Conservation (phyloP, 2,888 invertebrate genomes). For the Agriopis marginaria region DNA sequence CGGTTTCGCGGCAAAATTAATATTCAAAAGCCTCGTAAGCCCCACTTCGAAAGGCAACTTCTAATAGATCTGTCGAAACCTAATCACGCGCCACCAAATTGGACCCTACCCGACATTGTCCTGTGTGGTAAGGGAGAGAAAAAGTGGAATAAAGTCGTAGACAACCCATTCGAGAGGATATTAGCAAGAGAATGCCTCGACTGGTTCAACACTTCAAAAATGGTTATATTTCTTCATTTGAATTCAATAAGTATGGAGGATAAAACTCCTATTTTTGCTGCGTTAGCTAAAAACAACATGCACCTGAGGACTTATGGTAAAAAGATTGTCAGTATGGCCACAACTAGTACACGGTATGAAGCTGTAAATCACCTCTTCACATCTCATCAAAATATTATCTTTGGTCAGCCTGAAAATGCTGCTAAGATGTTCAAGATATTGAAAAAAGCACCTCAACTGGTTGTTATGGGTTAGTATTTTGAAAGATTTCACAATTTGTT, state of each 20-base stretch:
- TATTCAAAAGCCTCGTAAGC: constrained; percentile 90
- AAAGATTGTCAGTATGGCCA: constrained; percentile 88
- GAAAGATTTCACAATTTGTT: neutral
- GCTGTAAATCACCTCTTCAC: constrained; percentile 88
- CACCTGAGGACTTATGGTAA: constrained; percentile 88
- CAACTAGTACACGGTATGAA: constrained; percentile 89
- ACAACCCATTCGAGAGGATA: constrained; percentile 91
- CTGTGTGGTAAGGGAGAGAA: constrained; percentile 81
- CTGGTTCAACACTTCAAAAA: constrained; percentile 90
- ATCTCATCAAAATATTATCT: constrained; percentile 89
- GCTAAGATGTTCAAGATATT: constrained; percentile 87
- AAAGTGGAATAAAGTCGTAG: constrained; percentile 62
- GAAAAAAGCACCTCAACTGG: constrained; percentile 90
- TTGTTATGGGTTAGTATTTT: constrained; percentile 88
- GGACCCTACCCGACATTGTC: constrained; percentile 74
- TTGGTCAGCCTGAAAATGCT: constrained; percentile 89
- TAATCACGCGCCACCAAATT: constrained; percentile 79
- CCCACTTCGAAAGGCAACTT: constrained; percentile 89
- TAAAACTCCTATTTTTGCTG: constrained; percentile 87
- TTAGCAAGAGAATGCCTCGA: constrained; percentile 90
- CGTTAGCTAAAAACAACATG: constrained; percentile 89
- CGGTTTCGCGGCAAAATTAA: constrained; percentile 92
- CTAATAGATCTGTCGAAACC: constrained; percentile 89
- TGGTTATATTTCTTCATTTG: constrained; percentile 90
- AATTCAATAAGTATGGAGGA: constrained; percentile 90